phyloP scores from a whole-genome alignment of 2,888 invertebrate genomes.

The Oeneis ivallda region DNA sequence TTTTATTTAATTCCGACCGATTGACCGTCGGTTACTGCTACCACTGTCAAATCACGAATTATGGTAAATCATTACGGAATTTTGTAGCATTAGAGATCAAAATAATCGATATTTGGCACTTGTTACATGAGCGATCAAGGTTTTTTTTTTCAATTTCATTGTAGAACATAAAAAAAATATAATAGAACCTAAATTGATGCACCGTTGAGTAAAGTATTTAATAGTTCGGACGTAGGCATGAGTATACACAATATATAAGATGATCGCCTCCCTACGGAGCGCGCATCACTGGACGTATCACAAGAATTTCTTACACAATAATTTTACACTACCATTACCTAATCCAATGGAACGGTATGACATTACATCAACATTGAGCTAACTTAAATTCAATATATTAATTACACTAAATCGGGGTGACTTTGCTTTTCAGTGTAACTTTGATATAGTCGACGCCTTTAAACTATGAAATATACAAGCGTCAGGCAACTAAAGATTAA shows the following conservation, averaged over 20 bases:
- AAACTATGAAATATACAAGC: no score
- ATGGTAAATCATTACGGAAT: no score
- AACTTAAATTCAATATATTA: slow-evolving; percentile 79
- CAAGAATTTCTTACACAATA: slow-evolving; percentile 71
- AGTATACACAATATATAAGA: slow-evolving; percentile 40
- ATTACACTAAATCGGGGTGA: slow-evolving; percentile 43
- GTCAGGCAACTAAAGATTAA: no score
- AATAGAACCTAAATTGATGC: slow-evolving; percentile 28
- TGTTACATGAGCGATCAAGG: not conserved
- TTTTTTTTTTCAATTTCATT: not conserved
- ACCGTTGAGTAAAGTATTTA: slow-evolving; percentile 23
- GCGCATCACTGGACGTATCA: slow-evolving; percentile 78
- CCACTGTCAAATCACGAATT: no score
- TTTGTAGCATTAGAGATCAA: no score
- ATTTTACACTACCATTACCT: slow-evolving; percentile 74
- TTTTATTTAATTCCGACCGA: no score
- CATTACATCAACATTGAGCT: slow-evolving; percentile 79
- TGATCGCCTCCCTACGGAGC: slow-evolving; percentile 40
- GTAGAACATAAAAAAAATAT: slow-evolving; percentile 20
- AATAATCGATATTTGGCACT: no score
- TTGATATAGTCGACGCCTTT: not conserved
- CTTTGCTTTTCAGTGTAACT: slow-evolving; percentile 4
- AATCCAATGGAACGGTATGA: slow-evolving; percentile 78
- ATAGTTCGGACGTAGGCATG: slow-evolving; percentile 34
- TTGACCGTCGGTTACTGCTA: no score